A percentile compares a stretch with the other conserved stretches of the same genome.
Conservation (phyloP, 64 coral and sea anemone species). For the Montipora capricornis region DNA sequence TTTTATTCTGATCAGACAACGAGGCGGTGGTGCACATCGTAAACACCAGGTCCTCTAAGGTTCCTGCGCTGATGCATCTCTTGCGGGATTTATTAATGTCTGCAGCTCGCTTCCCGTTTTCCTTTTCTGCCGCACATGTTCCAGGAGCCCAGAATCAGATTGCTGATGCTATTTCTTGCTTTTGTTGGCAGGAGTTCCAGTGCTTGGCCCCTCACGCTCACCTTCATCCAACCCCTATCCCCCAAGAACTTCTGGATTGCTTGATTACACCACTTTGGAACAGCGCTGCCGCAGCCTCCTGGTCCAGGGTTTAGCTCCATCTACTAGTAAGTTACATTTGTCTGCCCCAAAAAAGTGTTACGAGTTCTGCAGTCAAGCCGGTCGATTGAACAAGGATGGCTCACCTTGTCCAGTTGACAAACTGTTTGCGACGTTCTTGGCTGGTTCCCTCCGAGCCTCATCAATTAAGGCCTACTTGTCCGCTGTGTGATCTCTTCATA, state of each 20-base stretch:
- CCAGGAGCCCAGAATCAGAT: constrained; percentile 19
- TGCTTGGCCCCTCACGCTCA: neutral
- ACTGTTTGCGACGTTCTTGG: neutral
- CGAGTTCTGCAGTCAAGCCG: no score
- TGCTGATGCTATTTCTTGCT: constrained; percentile 47
- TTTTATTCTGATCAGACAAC: constrained; percentile 13
- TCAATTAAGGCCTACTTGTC: constrained; percentile 35
- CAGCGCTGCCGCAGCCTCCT: neutral
- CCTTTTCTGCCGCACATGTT: constrained; percentile 6
- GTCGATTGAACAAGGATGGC: no score
- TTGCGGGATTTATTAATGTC: neutral
- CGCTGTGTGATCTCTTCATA: constrained; percentile 25
- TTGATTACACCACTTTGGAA: constrained; percentile 12
- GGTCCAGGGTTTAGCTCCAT: constrained; percentile 1
- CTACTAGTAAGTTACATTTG: neutral
- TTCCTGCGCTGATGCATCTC: constrained; percentile 14
- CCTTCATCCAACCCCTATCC: constrained; percentile 1
- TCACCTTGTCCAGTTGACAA: no score
- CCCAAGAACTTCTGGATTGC: neutral
- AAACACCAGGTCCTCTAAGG: neutral
- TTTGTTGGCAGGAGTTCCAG: neutral
- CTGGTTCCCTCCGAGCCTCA: no score
- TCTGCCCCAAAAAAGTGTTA: neutral
- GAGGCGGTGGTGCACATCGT: constrained; percentile 12
- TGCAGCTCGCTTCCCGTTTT: neutral